A percentile compares a stretch with the other conserved stretches of the same genome.
These are phyloP conservation scores for Zele albiditarsus DNA, from an alignment of 2,888 invertebrate species.

Conservation along the genomic window DNA sequence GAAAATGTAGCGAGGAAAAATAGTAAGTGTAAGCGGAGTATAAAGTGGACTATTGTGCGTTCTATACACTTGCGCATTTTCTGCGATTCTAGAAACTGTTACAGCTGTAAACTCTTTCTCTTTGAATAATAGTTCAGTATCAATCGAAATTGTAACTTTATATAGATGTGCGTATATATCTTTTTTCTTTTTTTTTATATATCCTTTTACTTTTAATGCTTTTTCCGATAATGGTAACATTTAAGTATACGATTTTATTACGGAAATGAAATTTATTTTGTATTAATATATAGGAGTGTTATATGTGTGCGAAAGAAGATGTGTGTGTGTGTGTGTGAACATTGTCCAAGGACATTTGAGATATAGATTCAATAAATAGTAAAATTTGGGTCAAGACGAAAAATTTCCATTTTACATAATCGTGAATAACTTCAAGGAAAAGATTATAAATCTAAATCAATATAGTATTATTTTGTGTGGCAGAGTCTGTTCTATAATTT, in stretches of 20 bases:
- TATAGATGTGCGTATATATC: too few species aligned
- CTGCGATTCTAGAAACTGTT: not conserved
- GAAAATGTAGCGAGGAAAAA: not conserved
- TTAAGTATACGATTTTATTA: not conserved
- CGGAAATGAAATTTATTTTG: not conserved
- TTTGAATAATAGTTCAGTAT: not conserved
- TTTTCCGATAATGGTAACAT: not conserved
- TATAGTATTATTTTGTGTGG: not conserved
- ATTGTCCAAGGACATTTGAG: not conserved
- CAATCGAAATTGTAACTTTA: too few species aligned
- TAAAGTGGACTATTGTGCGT: not conserved
- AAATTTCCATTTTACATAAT: not conserved
- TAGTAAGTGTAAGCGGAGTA: not conserved
- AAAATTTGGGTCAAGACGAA: too few species aligned
- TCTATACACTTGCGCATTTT: not conserved
- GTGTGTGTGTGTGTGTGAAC: not conserved
- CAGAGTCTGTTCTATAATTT: not conserved
- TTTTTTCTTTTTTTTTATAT: too few species aligned
- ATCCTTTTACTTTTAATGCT: not conserved
- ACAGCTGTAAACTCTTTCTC: not conserved
- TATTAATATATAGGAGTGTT: not conserved
- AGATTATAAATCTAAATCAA: not conserved
- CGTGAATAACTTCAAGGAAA: not conserved
- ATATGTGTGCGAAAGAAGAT: too few species aligned
- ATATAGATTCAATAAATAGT: too few species aligned